phyloP scores from a whole-genome alignment of 2,797 vertebrate genomes.

The Micropoecilia bifurca region DNA sequence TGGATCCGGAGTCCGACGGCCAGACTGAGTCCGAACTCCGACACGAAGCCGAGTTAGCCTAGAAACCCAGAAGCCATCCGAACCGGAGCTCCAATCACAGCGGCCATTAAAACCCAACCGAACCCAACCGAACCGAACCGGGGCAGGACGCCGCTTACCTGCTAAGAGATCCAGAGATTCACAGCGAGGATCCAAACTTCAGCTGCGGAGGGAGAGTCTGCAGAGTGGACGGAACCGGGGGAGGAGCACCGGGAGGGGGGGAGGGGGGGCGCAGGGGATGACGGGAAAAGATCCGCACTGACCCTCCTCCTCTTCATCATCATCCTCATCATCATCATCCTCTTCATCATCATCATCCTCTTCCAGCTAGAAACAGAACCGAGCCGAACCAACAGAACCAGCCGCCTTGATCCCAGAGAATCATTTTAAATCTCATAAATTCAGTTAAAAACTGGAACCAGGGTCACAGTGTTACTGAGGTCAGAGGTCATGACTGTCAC shows the following conservation, averaged over 20 bases:
- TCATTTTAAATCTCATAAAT: neutral
- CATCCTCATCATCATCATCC: no score
- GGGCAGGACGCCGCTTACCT: constrained; percentile 26
- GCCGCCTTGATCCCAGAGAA: neutral
- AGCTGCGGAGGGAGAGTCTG: constrained; percentile 31
- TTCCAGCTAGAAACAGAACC: neutral
- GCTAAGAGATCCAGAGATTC: constrained; percentile 26
- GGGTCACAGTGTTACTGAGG: neutral
- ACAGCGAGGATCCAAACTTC: constrained; percentile 19
- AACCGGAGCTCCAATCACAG: constrained; percentile 33
- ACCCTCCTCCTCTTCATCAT: constrained; percentile 13
- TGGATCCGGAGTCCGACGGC: neutral
- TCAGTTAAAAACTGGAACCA: neutral
- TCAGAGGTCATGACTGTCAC: neutral
- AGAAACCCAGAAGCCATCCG: neutral
- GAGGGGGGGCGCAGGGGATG: constrained; percentile 64
- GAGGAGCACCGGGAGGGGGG: constrained; percentile 18
- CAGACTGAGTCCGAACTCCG: neutral
- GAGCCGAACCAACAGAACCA: no score
- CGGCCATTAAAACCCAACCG: neutral
- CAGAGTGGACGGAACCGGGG: constrained; percentile 16
- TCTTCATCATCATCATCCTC: neutral
- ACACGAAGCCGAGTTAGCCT: constrained; percentile 30
- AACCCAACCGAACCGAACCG: neutral
- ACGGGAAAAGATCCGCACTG: constrained; percentile 74